Evolutionary conservation across 2,888 invertebrate genomes (phyloP), one percentile per base, ranked within the genome.

Genomic region (Drosophila tanythrix): DNA sequence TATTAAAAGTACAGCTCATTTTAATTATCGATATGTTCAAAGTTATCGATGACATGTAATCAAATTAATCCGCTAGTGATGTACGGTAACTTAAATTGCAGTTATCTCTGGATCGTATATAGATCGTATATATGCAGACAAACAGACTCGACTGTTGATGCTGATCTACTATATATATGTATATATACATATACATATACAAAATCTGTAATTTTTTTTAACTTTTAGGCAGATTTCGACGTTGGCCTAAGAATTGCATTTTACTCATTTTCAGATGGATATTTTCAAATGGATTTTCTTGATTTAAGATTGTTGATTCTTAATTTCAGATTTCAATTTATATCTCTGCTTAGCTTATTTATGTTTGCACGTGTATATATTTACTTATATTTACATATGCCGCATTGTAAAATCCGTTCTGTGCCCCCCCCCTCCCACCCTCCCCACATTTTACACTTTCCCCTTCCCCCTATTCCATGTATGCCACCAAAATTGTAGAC

Each of bases 371-470:
- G 52, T 6, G 31, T 35, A 21, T 46, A 46, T 35, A 51, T 31
- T 15, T 18, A 43, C 29, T 27, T 56, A 52, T 25, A 36, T n/a
- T 35, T 38, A 51, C 27, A 43, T 53, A 57, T 25, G 29, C 64
- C 73, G 71, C 82, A 87, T 89, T 85, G 82, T 89, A 87, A 89
- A 85, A 85, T 85, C 88, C 87, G 81, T 81, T 89, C 63, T 62
- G 56, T 21, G 15, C 33, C 63, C 35, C 2, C 35, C 13, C 13
- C 3, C 3, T 1, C n/a, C 62, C 38, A 2, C 33, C 8, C 2
- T 15, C 13, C 3, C 2, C 21, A 25, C 13, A 21, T 5, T n/a
- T n/a, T 11, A 4, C 43, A 25, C 29, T 21, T 13, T 15, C 43
- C 57, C 38, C 31, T 5, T 6, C 40, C 1, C 6, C 6, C 11